Evolutionary conservation across 1,140 invertebrate genomes (phyloP).

Genomic region (Gryllus bimaculatus): DNA sequence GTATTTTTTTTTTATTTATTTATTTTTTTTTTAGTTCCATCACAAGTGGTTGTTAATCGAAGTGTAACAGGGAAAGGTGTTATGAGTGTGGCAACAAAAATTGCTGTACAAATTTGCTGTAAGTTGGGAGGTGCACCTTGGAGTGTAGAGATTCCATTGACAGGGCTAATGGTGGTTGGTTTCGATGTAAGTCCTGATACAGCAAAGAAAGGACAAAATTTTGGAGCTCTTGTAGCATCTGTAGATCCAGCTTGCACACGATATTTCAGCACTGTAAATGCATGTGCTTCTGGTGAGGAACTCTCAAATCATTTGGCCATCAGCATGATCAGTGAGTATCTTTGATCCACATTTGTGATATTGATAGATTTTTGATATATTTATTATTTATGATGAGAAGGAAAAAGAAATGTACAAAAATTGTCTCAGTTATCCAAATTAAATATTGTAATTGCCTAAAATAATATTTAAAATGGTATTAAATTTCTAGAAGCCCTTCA

Average conservation of each 20-base stretch:
- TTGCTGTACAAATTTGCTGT: conserved; percentile 75
- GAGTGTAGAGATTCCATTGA: conserved; percentile 58
- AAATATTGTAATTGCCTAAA: too few species aligned
- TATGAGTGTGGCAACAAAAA: conserved; percentile 76
- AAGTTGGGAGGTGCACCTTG: conserved; percentile 84
- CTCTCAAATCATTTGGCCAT: conserved; percentile 51
- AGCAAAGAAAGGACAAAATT: conserved; percentile 45
- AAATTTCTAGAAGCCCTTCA: background rate
- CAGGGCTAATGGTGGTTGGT: conserved; percentile 70
- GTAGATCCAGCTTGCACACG: conserved; percentile 50
- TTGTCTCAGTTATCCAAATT: too few species aligned
- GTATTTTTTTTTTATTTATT: too few species aligned
- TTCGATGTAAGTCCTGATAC: conserved; percentile 82
- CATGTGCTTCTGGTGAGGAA: conserved; percentile 63
- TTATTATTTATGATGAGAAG: too few species aligned
- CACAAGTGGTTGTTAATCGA: conserved; percentile 59
- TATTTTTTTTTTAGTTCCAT: conserved; percentile 38
- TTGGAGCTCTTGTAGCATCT: conserved; percentile 68
- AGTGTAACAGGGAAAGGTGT: conserved; percentile 44
- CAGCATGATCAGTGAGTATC: conserved; percentile 40
- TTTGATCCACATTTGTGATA: background rate
- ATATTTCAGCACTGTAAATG: conserved; percentile 58
- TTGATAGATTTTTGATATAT: background rate
- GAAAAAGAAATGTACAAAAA: too few species aligned
- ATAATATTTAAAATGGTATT: too few species aligned